phyloP scores from a whole-genome alignment of 2,113 vertebrate species.

The Glaucidium brasilianum region DNA sequence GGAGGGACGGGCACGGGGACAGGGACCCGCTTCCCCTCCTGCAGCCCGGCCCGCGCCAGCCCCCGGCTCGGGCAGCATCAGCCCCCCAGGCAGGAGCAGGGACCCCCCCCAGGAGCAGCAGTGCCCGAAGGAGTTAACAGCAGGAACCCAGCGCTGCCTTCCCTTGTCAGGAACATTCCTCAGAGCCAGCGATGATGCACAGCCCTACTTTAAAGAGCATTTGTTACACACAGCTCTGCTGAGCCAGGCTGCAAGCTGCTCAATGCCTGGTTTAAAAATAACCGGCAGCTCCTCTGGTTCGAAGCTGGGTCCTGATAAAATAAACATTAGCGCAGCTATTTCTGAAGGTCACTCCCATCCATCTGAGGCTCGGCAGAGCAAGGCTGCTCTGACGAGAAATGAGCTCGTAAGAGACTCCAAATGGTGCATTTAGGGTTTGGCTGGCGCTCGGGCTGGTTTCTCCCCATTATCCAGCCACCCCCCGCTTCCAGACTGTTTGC shows the following conservation, averaged over 20 bases:
- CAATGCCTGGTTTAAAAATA: constrained; percentile 51
- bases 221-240: neutral
- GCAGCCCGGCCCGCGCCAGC: neutral
- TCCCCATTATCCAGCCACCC: neutral
- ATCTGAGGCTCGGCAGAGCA: neutral
- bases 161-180: neutral
- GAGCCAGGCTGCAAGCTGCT: constrained; percentile 45
- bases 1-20: neutral
- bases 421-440: accelerated
- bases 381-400: neutral
- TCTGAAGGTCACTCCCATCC: constrained; percentile 53
- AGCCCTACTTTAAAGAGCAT: neutral
- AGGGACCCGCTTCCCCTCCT: neutral
- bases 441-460: neutral
- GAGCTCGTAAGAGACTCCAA: neutral
- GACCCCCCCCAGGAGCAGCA: neutral
- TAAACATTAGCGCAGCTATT: constrained; percentile 37
- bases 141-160: accelerated
- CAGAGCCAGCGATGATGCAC: neutral
- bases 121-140: neutral
- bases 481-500: neutral
- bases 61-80: neutral
- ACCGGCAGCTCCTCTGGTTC: neutral
- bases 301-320: constrained; percentile 40
- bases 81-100: neutral